Base-by-base conservation (phyloP, 1,140 invertebrate species). In the Stenopsyche tienmushanensis region DNA sequence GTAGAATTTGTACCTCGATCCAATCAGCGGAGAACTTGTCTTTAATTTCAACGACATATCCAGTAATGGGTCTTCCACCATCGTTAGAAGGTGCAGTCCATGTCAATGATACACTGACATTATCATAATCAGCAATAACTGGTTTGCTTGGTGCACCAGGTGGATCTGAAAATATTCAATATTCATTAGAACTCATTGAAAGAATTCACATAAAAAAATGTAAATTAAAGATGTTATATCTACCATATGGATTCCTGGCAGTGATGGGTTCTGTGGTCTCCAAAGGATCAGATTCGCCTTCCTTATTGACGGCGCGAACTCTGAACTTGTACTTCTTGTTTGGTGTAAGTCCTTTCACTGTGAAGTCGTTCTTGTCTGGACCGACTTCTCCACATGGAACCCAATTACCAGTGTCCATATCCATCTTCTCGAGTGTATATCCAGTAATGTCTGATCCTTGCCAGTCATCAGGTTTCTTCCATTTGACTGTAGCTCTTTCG, bases 281-380 rank as follows among this genome's bases (percentile, higher is more conserved):
- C 44, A 98, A 79, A 21, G 97, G 94, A 71, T 99, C 96, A 0
- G 96, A 97, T 81, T 96, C 91, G 1, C 97, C 97, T 81, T 98
- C 97, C 75, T 98, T 98, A 78, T 99, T 99, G 25, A 97, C 91
- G 25, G 97, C 97, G 72, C 95, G 96, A 0, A 99, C 97, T 45
- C 97, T 85, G 83, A 99, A 97, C 79, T 98, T 97, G 79, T 99
- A 99, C 72, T 94, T 96, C 79, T 99, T 98, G 72, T 97, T 97
- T 0, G 95, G 94, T 9, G 94, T 95, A 0, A 99, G 84, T 24
- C 94, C 94, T 73, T 94, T 91, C 68, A 99, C 92, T 1, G 88
- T 92, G 76, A 94, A 96, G 15, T 87, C 85, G 26, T 87, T 86
- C 24, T 91, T 87, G 47, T 91, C 82, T 0, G 92, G 87, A n/a